These are phyloP conservation scores for Hyles euphorbiae DNA, from an alignment of 1,140 invertebrate genomes.

Conservation along the genomic window DNA sequence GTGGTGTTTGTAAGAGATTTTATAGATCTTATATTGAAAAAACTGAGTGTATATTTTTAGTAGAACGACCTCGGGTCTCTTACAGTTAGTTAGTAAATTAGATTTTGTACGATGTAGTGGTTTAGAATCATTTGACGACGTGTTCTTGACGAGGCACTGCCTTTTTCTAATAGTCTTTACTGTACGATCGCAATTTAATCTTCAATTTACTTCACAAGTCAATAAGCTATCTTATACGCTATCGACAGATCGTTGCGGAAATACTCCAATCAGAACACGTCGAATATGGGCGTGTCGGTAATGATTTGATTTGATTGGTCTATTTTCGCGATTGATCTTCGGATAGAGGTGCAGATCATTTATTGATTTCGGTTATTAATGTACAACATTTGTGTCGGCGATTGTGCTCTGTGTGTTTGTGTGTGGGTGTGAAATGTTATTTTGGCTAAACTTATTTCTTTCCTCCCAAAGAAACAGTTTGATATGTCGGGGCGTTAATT, in stretches of 20 bases:
- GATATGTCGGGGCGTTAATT: neutral
- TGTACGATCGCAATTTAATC: neutral
- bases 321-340: too few species aligned
- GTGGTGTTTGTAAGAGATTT: conserved; percentile 2
- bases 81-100: conserved; percentile 19
- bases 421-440: neutral
- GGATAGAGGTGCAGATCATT: too few species aligned
- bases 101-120: conserved; percentile 30
- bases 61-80: conserved; percentile 18
- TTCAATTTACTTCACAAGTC: neutral
- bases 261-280: too few species aligned
- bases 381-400: neutral
- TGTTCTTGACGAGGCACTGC: conserved; percentile 27
- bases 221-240: too few species aligned
- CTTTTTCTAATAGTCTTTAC: conserved; percentile 9
- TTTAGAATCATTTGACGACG: conserved; percentile 18
- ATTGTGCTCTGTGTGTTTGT: neutral
- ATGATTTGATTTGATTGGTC: too few species aligned
- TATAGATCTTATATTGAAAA: conserved; percentile 9
- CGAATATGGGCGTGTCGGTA: too few species aligned
- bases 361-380: neutral
- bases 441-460: neutral
- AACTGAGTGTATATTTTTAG: conserved; percentile 25
- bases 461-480: neutral
- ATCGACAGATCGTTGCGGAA: too few species aligned